Evolutionary conservation across 1,140 invertebrate species (phyloP).

Genomic region (Eueides isabella): DNA sequence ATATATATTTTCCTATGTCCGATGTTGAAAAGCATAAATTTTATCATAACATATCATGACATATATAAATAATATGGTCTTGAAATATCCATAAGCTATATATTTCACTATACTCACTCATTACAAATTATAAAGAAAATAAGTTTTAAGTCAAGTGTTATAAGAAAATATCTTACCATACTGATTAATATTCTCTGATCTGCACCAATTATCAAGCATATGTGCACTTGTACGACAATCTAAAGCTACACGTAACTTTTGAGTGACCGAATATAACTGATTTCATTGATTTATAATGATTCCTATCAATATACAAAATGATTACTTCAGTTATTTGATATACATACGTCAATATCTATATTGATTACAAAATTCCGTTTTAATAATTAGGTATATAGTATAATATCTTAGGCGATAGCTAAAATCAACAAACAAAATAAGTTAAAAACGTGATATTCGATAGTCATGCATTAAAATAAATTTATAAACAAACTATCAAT

Average conservation of each 20-base stretch:
- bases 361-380: background rate
- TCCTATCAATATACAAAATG: slow-evolving; percentile 29
- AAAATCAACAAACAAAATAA: background rate
- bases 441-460: background rate
- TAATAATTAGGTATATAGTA: background rate
- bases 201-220: slow-evolving; percentile 16
- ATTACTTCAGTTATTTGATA: slow-evolving; percentile 1
- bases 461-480: background rate
- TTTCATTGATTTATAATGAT: slow-evolving; percentile 32
- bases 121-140: too few species aligned
- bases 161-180: slow-evolving; percentile 26
- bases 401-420: background rate
- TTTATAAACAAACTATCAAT: background rate
- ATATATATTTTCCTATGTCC: too few species aligned
- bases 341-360: background rate
- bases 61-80: too few species aligned
- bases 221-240: slow-evolving; percentile 7
- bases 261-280: slow-evolving; percentile 21
- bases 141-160: too few species aligned
- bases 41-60: too few species aligned
- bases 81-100: too few species aligned
- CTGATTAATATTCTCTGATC: slow-evolving; percentile 13
- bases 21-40: too few species aligned
- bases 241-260: slow-evolving; percentile 20
- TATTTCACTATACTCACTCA: too few species aligned